Base-by-base conservation (phyloP, 2,797 vertebrate species). In the Tinamus major region DNA sequence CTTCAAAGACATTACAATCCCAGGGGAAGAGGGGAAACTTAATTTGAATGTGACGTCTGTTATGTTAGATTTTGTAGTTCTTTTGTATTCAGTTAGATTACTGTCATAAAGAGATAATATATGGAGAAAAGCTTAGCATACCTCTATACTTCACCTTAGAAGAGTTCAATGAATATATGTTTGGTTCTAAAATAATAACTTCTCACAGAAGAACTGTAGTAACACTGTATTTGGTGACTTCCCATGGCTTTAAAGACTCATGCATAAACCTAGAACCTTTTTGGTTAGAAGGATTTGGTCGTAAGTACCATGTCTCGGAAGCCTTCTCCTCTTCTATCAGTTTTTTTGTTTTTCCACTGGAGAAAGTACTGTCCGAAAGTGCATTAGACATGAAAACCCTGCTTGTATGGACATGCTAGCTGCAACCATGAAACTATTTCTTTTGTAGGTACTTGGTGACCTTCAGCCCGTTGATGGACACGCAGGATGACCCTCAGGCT, bases 391-490 rank as follows among this genome's bases (percentile, higher is more conserved):
- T 83, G 31, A 77, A 63, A 92, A 76, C 14, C 4, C 16, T 75
- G 16, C 41, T 82, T 71, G 8, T 82, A 27, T 13, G 79, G 39
- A 37, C 7, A 6, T 42, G 13, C 4, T 58, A 19, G 29, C 61
- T 61, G 51, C 2, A 8, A 1, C 29, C 51, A 10, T 67, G n/a
- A 48, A 48, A 37, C 33, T 16, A 2, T 74, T 90, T 88, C 14
- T 41, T 87, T 92, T 94, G 9, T 88, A 99, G 99, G 85, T 99
- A 99, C 63, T 98, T 99, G 91, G 99, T 99, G 92, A 99, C 99
- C 11, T 99, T 99, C 96, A 99, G 99, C 96, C 99, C 99, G 21
- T 97, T 99, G 71, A 98, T 99, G 98, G 99, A 99, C 97, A 99
- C 98, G 0, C 99, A 99, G 95, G 99, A 99, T 85, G 99, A 99